phyloP scores from a whole-genome alignment of 1,140 invertebrate genomes.

The Sarcophaga peregrina region DNA sequence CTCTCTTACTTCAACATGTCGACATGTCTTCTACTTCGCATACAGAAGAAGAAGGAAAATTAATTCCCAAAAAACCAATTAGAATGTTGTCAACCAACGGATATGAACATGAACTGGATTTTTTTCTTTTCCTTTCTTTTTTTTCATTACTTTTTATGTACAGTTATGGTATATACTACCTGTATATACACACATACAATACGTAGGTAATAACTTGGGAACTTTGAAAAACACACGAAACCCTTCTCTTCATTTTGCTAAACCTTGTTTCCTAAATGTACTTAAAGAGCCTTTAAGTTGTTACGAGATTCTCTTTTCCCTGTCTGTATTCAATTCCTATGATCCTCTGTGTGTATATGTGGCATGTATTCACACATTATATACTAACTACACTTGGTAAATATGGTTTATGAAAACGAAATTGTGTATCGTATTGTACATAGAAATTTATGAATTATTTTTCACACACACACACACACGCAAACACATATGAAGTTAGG shows the following conservation, averaged over 20 bases:
- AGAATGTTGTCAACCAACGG: conserved; percentile 37
- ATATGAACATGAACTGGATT: background rate
- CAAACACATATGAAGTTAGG: background rate
- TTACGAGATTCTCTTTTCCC: too few relatives aligned
- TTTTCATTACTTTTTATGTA: background rate
- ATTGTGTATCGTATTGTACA: background rate
- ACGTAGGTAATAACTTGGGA: background rate
- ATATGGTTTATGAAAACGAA: conserved; percentile 13
- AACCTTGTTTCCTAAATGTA: too few relatives aligned
- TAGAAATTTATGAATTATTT: too few relatives aligned
- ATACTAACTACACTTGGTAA: background rate
- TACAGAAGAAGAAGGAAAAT: conserved; percentile 1
- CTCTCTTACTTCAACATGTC: too few relatives aligned
- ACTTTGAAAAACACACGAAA: background rate
- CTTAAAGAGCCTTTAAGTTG: too few relatives aligned
- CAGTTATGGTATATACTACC: background rate
- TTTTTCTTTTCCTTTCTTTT: background rate
- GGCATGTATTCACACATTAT: background rate
- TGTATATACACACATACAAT: background rate
- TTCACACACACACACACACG: background rate
- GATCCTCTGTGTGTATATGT: background rate
- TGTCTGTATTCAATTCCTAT: background rate
- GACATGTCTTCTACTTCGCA: too few relatives aligned
- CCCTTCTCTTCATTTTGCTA: background rate
- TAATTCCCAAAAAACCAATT: conserved; percentile 40